Evolutionary conservation across 1,140 invertebrate species (phyloP).

Genomic region (Chionoecetes opilio): DNA sequence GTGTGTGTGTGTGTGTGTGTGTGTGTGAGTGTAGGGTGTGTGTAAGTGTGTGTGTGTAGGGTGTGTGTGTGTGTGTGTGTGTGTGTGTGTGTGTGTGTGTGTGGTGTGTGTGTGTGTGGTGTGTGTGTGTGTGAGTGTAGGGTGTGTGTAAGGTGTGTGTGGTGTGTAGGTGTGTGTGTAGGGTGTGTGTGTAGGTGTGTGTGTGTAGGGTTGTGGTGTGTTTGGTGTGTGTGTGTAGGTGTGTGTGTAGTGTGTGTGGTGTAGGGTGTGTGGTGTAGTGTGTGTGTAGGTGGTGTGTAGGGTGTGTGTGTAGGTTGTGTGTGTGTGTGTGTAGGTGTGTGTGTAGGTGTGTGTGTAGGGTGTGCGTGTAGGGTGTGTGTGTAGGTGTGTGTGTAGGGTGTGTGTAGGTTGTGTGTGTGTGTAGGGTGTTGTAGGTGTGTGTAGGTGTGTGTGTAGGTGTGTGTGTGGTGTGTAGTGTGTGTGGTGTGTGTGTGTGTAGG

Average conservation of each 20-base stretch:
- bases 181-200: not conserved
- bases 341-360: slow-evolving; percentile 48
- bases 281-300: not conserved
- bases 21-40: not conserved
- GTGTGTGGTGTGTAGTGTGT: slow-evolving; percentile 31
- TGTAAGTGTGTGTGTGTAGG: not conserved
- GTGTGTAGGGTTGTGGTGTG: too few species aligned
- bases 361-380: not conserved
- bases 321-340: slow-evolving; percentile 33
- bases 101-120: slow-evolving; percentile 50
- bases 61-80: not conserved
- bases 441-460: slow-evolving; percentile 42
- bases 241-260: slow-evolving; percentile 30
- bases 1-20: slow-evolving; percentile 55
- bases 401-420: not conserved
- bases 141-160: too few species aligned
- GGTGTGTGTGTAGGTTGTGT: not conserved
- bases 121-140: not conserved
- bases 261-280: not conserved
- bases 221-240: slow-evolving; percentile 48
- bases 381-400: not conserved
- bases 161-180: not conserved
- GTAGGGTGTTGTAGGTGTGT: not conserved
- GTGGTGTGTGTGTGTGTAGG: not conserved
- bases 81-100: slow-evolving; percentile 52